A percentile compares a stretch with the other conserved stretches of the same genome.
Evolutionary conservation across 2,888 invertebrate genomes (phyloP).

Genomic region (Atherix ibis): DNA sequence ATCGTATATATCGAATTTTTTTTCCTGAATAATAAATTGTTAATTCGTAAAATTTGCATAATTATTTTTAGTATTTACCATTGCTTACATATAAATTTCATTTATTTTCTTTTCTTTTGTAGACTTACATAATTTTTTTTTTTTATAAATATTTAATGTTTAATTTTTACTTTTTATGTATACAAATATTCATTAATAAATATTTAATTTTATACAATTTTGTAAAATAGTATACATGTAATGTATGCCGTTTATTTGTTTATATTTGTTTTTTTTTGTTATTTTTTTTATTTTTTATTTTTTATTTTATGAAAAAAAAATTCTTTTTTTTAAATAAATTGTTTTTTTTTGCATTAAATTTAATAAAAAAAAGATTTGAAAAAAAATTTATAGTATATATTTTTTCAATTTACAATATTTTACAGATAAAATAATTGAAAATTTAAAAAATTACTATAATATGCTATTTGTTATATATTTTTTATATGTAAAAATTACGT

Average conservation of each 20-base stretch:
- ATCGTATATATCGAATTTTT: constrained; percentile 4
- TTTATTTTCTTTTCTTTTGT: constrained; percentile 4
- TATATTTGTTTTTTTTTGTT: constrained; percentile 4
- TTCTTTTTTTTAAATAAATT: constrained; percentile 11
- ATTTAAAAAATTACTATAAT: no score
- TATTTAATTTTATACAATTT: constrained; percentile 6
- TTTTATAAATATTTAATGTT: constrained; percentile 2
- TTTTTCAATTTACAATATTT: no score
- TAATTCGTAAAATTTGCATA: no score
- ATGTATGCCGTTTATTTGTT: constrained; percentile 14
- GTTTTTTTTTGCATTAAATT: no score
- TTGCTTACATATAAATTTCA: no score
- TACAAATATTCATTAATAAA: constrained; percentile 7
- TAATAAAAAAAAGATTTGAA: constrained; percentile 13
- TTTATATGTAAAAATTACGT: no score
- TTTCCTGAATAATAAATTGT: constrained; percentile 7
- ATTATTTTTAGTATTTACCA: no score
- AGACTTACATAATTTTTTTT: constrained; percentile 1
- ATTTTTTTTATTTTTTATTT: constrained; percentile 11
- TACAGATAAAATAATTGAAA: no score
- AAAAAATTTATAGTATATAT: constrained; percentile 11
- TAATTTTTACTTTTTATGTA: constrained; percentile 4
- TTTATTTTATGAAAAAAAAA: constrained; percentile 14
- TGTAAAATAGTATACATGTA: constrained; percentile 16
- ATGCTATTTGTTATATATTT: no score